Evolutionary conservation across 2,113 vertebrate species (phyloP).

Genomic region (Seriola aureovittata): DNA sequence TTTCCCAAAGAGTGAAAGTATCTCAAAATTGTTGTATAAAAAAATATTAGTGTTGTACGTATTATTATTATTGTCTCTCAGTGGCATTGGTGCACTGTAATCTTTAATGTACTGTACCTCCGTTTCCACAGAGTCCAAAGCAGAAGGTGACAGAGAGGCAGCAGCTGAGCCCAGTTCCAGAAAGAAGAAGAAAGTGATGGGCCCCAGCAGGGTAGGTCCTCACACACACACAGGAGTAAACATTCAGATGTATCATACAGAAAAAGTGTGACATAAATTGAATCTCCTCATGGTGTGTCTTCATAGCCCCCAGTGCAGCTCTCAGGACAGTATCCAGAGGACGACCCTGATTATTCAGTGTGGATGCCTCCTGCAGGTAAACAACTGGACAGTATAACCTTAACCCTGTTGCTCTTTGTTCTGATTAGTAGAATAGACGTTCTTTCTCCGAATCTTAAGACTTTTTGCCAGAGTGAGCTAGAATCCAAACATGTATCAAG

Average conservation of each 20-base stretch:
- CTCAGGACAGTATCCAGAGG: conserved; percentile 90
- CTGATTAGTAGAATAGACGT: neutral
- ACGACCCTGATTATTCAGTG: conserved; percentile 97
- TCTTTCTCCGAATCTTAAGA: neutral
- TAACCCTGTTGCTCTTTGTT: neutral
- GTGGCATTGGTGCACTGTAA: no score
- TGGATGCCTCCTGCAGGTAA: conserved; percentile 97
- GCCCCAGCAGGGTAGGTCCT: conserved; percentile 86
- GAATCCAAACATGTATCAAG: neutral
- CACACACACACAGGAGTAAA: neutral
- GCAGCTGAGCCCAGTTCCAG: conserved; percentile 61
- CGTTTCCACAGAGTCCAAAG: conserved; percentile 53
- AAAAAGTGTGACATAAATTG: neutral
- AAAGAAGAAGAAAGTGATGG: conserved; percentile 84
- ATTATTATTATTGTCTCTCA: neutral
- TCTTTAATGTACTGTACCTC: neutral
- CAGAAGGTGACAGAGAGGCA: conserved; percentile 42
- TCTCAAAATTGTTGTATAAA: neutral
- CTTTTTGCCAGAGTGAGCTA: neutral
- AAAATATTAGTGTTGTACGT: no score
- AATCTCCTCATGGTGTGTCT: conserved; percentile 1
- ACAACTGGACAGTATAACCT: neutral
- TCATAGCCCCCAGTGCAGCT: conserved; percentile 84
- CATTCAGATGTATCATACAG: neutral
- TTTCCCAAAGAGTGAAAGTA: neutral